Evolutionary conservation across 1,140 invertebrate genomes (phyloP).

Genomic region (Cyclina sinensis): DNA sequence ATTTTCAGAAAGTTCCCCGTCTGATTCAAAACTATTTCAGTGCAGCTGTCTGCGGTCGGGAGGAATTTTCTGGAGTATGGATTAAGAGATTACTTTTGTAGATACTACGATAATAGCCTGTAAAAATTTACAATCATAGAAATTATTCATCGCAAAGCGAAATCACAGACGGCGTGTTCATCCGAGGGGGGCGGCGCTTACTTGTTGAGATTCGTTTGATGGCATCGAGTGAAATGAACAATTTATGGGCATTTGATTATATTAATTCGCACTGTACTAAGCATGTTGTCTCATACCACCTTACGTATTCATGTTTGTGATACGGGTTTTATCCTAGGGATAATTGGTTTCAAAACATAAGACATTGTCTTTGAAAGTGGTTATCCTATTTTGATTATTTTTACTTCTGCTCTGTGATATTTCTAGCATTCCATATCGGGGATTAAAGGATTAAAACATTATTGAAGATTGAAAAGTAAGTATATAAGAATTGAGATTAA

Average conservation of each 20-base stretch:
- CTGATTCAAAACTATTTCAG: neutral
- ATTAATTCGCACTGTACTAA: neutral
- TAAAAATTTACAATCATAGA: constrained; percentile 7
- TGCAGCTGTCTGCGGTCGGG: constrained; percentile 10
- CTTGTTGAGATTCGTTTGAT: neutral
- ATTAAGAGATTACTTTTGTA: neutral
- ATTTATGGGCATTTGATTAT: constrained; percentile 2
- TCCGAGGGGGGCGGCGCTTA: neutral
- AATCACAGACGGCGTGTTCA: constrained; percentile 10
- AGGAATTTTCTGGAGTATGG: constrained; percentile 16
- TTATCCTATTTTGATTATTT: neutral
- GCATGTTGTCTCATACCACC: neutral
- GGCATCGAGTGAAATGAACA: constrained; percentile 4
- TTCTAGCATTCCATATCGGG: neutral
- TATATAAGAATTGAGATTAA: neutral
- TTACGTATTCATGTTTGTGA: neutral
- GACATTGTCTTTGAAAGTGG: too few relatives aligned
- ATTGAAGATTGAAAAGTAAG: neutral
- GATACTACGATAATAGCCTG: neutral
- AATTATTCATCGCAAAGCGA: constrained; percentile 3
- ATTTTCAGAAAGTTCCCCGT: neutral
- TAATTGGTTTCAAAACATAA: neutral
- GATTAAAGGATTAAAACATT: neutral
- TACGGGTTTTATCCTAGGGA: neutral
- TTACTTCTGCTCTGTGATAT: neutral